These are phyloP conservation scores for Hemicentrotus pulcherrimus DNA, from an alignment of 35 echinoderm and acorn worm species.

Conservation along the genomic window DNA sequence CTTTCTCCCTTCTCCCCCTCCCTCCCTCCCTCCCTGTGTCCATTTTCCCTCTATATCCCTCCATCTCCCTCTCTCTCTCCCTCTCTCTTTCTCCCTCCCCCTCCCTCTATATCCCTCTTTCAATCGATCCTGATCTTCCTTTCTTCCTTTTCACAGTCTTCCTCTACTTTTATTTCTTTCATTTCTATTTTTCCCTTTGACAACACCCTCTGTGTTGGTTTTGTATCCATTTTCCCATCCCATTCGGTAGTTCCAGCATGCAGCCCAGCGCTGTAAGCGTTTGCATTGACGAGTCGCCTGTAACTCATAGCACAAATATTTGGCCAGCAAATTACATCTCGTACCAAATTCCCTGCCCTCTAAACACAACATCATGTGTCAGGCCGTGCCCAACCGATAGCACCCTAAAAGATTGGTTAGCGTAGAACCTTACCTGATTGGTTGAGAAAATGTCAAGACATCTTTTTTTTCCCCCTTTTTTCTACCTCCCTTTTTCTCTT, in stretches of 20 bases:
- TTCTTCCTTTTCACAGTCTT: not conserved
- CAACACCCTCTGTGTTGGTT: conserved; percentile 37
- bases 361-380: conserved; percentile 42
- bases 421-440: not conserved
- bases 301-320: conserved; percentile 55
- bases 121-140: not conserved
- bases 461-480: conserved; percentile 8
- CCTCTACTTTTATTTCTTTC: not conserved
- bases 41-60: not conserved
- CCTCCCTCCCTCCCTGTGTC: not conserved
- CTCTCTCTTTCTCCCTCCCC: not conserved
- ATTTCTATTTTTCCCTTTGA: conserved; percentile 1
- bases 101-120: not conserved
- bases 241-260: not conserved
- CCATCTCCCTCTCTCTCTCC: not conserved
- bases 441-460: conserved; percentile 22
- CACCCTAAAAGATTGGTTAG: conserved; percentile 12
- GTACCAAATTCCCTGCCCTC: conserved; percentile 34
- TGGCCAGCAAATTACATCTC: conserved; percentile 51
- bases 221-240: conserved; percentile 33
- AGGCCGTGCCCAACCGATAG: not conserved
- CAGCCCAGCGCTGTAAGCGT: conserved; percentile 13
- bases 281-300: conserved; percentile 24
- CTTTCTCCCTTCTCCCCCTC: too few species aligned
- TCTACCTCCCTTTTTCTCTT: not conserved